phyloP scores from a whole-genome alignment of 1,140 invertebrate genomes.

The Heliconius himera region DNA sequence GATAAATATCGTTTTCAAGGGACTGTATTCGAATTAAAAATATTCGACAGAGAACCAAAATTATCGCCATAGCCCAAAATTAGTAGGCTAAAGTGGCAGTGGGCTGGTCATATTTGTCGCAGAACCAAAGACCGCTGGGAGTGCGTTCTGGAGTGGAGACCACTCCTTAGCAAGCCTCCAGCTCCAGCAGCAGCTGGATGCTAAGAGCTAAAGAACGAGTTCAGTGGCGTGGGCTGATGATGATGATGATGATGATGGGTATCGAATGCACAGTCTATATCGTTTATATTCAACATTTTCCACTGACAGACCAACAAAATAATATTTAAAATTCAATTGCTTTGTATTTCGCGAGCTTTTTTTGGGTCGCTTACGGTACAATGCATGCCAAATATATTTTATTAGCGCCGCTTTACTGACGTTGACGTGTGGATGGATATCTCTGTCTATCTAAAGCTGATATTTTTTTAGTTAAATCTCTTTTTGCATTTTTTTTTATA shows the following conservation, averaged over 20 bases:
- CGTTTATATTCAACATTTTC: background rate
- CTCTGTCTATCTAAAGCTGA: background rate
- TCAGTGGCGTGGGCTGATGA: too few relatives aligned
- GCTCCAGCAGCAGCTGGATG: too few relatives aligned
- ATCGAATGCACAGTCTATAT: background rate
- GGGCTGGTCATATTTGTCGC: too few relatives aligned
- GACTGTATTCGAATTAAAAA: too few relatives aligned
- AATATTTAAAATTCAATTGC: conserved; percentile 35
- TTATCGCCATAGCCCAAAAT: too few relatives aligned
- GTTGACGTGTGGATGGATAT: conserved; percentile 5
- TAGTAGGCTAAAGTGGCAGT: too few relatives aligned
- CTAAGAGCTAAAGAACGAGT: too few relatives aligned
- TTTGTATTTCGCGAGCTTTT: conserved; percentile 30
- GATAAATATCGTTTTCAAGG: too few relatives aligned
- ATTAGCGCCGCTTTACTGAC: conserved; percentile 24
- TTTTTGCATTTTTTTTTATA: background rate
- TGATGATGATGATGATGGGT: background rate
- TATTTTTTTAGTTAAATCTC: background rate
- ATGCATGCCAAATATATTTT: conserved; percentile 29
- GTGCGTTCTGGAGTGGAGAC: too few relatives aligned
- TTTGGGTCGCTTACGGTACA: conserved; percentile 41
- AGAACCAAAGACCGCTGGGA: too few relatives aligned
- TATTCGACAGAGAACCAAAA: too few relatives aligned
- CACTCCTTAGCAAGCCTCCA: too few relatives aligned
- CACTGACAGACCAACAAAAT: background rate